phyloP scores from a whole-genome alignment of 2,888 invertebrate species.

The Oscheius sp. region DNA sequence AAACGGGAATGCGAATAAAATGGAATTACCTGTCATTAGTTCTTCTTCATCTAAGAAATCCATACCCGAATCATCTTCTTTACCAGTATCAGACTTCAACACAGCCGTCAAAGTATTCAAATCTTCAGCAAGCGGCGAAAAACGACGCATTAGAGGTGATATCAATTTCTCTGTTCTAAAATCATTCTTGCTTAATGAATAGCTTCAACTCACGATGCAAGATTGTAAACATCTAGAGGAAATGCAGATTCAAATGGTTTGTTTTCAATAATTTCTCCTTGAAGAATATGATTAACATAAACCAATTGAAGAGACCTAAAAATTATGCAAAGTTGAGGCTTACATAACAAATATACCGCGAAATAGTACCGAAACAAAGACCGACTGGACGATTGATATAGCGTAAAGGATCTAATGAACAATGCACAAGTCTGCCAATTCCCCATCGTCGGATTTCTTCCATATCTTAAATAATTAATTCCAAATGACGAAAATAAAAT shows the following conservation, averaged over 20 bases:
- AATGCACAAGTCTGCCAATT: constrained; percentile 86
- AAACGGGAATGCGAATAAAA: neutral
- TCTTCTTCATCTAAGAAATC: constrained; percentile 60
- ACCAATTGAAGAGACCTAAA: constrained; percentile 67
- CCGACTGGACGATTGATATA: constrained; percentile 79
- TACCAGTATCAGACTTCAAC: constrained; percentile 24
- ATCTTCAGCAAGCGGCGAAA: constrained; percentile 60
- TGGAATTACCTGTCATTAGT: constrained; percentile 7
- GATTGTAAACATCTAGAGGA: constrained; percentile 56
- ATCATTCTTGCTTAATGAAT: neutral
- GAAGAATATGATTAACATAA: constrained; percentile 64
- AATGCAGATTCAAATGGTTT: constrained; percentile 62
- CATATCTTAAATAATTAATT: constrained; percentile 77
- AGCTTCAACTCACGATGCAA: constrained; percentile 45
- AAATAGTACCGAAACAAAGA: constrained; percentile 74
- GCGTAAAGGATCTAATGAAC: constrained; percentile 87
- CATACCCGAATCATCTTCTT: constrained; percentile 41
- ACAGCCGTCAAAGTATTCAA: constrained; percentile 41
- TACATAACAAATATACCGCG: constrained; percentile 50
- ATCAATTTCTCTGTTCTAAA: constrained; percentile 48
- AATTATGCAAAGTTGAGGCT: constrained; percentile 3
- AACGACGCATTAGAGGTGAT: constrained; percentile 49
- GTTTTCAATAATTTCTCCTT: constrained; percentile 43
- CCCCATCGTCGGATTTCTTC: constrained; percentile 85
- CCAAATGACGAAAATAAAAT: neutral